These are phyloP conservation scores for Diabrotica balteata DNA, from an alignment of 2,888 invertebrate genomes.

Conservation along the genomic window DNA sequence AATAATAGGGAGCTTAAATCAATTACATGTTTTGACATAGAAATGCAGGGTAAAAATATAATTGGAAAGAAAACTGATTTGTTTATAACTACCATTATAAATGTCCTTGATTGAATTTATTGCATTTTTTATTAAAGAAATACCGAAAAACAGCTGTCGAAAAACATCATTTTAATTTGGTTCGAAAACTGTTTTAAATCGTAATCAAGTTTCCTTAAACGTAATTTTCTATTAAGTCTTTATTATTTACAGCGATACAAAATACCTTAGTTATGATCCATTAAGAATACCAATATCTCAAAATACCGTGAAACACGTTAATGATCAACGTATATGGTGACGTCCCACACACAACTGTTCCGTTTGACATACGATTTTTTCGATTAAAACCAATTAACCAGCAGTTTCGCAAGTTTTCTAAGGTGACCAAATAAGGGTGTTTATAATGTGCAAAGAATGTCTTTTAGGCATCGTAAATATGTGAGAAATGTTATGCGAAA, in stretches of 20 bases:
- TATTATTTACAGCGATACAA: slow-evolving; percentile 1
- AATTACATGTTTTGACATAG: no score
- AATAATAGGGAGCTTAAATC: no score
- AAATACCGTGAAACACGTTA: background rate
- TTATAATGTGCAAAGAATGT: background rate
- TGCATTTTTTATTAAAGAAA: no score
- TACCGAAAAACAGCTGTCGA: no score
- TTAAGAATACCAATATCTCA: slow-evolving; percentile 2
- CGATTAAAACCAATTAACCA: background rate
- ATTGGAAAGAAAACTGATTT: no score
- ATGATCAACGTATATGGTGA: slow-evolving; percentile 6
- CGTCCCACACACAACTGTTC: slow-evolving; percentile 6
- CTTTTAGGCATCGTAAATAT: no score
- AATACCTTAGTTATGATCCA: slow-evolving; percentile 4
- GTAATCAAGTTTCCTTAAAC: background rate
- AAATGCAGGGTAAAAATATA: no score
- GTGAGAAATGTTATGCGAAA: no score
- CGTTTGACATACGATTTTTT: slow-evolving; percentile 3
- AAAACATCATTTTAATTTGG: no score
- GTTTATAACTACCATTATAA: no score
- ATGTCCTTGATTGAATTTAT: no score
- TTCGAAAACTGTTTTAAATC: no score
- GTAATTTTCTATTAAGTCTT: background rate
- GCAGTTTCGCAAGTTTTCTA: background rate
- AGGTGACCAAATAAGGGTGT: slow-evolving; percentile 4